A percentile compares a stretch with the other conserved stretches of the same genome.
These are phyloP conservation scores for Catonia carolina DNA, from an alignment of 2,888 invertebrate genomes.

Conservation along the genomic window DNA sequence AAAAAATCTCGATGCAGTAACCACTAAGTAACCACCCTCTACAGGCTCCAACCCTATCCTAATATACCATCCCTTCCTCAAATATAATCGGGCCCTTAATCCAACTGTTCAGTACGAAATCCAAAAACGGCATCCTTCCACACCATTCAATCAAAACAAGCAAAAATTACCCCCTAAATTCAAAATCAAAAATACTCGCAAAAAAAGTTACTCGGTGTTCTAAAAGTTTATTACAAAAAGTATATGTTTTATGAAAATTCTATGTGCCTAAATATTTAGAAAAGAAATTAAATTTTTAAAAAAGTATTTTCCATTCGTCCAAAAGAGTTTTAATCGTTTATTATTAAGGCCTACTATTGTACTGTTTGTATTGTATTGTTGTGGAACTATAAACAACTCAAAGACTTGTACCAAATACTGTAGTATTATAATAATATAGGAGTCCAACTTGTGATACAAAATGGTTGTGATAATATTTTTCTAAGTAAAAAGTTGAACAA, in stretches of 20 bases:
- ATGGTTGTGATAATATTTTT: slow-evolving; percentile 35
- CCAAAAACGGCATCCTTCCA: slow-evolving; percentile 35
- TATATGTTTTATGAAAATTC: slow-evolving; percentile 29
- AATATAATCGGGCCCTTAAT: slow-evolving; percentile 34
- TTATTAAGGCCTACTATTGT: slow-evolving; percentile 28
- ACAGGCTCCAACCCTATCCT: slow-evolving; percentile 35
- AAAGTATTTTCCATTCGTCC: slow-evolving; percentile 27
- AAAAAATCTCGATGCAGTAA: slow-evolving; percentile 26
- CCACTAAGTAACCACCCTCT: slow-evolving; percentile 31
- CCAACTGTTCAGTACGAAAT: slow-evolving; percentile 29
- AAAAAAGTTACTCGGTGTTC: slow-evolving; percentile 30
- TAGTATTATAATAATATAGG: slow-evolving; percentile 25
- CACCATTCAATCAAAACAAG: slow-evolving; percentile 33
- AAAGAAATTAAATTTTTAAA: slow-evolving; percentile 28
- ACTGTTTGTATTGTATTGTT: slow-evolving; percentile 26
- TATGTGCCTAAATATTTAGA: slow-evolving; percentile 33
- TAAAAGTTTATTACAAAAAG: slow-evolving; percentile 24
- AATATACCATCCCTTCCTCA: slow-evolving; percentile 33
- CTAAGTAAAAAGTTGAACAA: slow-evolving; percentile 24
- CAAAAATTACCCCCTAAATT: slow-evolving; percentile 29
- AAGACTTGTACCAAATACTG: slow-evolving; percentile 17
- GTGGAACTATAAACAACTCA: slow-evolving; percentile 23
- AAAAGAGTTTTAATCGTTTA: slow-evolving; percentile 25
- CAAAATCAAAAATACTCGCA: slow-evolving; percentile 28
- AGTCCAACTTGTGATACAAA: slow-evolving; percentile 33